Evolutionary conservation across 2,797 vertebrate species (phyloP).

Genomic region (Dendrocincla fuliginosa): DNA sequence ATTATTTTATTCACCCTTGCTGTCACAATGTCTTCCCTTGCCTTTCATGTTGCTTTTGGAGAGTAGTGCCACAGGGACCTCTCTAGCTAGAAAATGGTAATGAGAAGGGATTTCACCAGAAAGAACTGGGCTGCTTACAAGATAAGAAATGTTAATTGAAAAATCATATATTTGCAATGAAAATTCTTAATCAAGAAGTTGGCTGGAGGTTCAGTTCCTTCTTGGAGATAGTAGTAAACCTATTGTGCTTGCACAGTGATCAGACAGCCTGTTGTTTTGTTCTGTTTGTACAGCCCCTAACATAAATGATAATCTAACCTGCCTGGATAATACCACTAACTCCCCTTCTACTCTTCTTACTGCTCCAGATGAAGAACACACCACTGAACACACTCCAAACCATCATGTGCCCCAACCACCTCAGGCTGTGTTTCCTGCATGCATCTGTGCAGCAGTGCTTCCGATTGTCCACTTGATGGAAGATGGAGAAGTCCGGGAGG

Average conservation of each 20-base stretch:
- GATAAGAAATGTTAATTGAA: neutral
- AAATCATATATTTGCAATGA: neutral
- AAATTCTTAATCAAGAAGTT: neutral
- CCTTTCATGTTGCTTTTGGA: neutral
- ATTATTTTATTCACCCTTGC: neutral
- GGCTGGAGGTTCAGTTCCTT: neutral
- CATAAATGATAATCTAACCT: neutral
- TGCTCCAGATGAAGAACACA: slow-evolving; percentile 91
- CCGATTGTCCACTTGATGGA: slow-evolving; percentile 99
- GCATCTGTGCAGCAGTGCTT: slow-evolving; percentile 96
- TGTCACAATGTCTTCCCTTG: neutral
- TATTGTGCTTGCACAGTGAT: neutral
- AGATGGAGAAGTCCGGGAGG: slow-evolving; percentile 95
- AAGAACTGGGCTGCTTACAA: neutral
- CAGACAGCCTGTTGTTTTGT: neutral
- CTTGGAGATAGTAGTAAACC: neutral
- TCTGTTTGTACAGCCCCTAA: neutral
- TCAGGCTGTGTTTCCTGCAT: slow-evolving; percentile 97
- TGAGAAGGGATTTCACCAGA: neutral
- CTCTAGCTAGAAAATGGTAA: neutral
- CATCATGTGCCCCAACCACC: slow-evolving; percentile 95
- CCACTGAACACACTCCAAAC: slow-evolving; percentile 94
- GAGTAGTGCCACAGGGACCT: neutral
- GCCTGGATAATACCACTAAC: neutral
- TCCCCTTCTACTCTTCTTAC: neutral